Evolutionary conservation across 2,113 vertebrate species (phyloP), one percentile per base, ranked within the genome.

Genomic region (Hiodon alosoides): DNA sequence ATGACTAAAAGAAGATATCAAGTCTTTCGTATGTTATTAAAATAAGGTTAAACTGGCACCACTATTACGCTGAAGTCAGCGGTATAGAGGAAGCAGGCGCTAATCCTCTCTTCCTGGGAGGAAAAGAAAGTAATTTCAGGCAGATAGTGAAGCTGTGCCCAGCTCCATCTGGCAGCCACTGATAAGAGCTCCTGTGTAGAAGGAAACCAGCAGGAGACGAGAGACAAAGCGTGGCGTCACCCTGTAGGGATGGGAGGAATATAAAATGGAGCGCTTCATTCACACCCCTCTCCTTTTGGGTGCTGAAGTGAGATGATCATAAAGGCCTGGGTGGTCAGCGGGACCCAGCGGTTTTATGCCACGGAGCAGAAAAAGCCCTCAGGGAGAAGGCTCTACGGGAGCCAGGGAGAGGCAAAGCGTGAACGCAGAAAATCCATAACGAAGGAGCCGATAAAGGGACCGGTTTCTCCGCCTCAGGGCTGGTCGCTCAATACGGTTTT

Each of bases 121-220:
- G 83, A 91, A 92, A 94, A 71, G 31, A 31, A 69, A 92, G 92
- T 92, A 95, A 96, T 96, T 97, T 97, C 94, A 94, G 90, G 93
- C 79, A 93, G 95, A 95, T 94, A 95, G 95, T 93, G 90, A 92
- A 90, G 87, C 90, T 85, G 90, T 89, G 87, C 88, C 89, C 89
- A 92, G 90, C 91, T 93, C 94, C 95, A 95, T 96, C 95, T 99
- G 97, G 91, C 92, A 94, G 90, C 87, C 90, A 89, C 94, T 95
- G 96, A 98, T 98, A 98, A 98, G 94, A 90, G 90, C 87, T 90
- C 92, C 92, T 89, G 87, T 90, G 91, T 92, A 92, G 96, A 94
- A 91, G 90, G 31, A 31, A 31, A 0, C 31, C 31, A 31, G 31
- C 31, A 31, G 88, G 93, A 92, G 91, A 91, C 91, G 90, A 89